Evolutionary conservation across 1,140 invertebrate genomes (phyloP), one percentile per base, ranked within the genome.

Genomic region (Drosophila bocki): DNA sequence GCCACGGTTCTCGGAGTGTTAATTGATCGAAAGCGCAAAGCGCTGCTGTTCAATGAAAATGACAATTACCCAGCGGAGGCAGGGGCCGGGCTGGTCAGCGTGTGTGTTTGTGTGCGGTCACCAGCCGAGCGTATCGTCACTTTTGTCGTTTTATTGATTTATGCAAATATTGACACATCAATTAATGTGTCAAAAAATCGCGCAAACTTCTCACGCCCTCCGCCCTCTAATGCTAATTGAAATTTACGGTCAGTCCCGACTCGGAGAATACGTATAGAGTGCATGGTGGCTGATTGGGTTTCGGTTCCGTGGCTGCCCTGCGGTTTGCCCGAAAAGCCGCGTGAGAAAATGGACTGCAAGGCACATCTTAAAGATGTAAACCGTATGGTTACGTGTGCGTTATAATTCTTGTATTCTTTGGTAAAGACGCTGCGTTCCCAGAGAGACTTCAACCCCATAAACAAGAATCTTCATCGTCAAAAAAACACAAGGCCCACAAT

Each of bases 381-480:
- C n/a, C 26, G 33, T 29, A 35, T 22, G 22, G 15, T 19, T 57
- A 8, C 29, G 26, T 45, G n/a, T 50, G 45, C 17, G 26, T 13
- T 29, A 22, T 17, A 65, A 64, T 67, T 33, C 26, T 65, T 50
- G 15, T 29, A 19, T 37, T 39, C n/a, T 0, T 33, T 17, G 13
- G 41, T 19, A 15, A 15, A n/a, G 44, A 47, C 13, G 33, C 29
- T 37, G 17, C 13, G 13, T 37, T 48, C 5, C n/a, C 26, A 50
- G 15, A 33, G 62, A 35, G n/a, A 7, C 17, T 32, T 13, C 33
- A 48, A 8, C 15, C 62, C 33, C 61, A 53, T 85, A 85, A 84
- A 81, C 81, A 84, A 80, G 69, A 77, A 64, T 84, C 68, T 85
- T 84, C 58, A 80, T 84, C 84, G 81, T 77, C 61, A 77, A 64